These are phyloP conservation scores for Gnathonemus echidnorhynchus DNA, from an alignment of 2,113 vertebrate genomes.

Conservation along the genomic window DNA sequence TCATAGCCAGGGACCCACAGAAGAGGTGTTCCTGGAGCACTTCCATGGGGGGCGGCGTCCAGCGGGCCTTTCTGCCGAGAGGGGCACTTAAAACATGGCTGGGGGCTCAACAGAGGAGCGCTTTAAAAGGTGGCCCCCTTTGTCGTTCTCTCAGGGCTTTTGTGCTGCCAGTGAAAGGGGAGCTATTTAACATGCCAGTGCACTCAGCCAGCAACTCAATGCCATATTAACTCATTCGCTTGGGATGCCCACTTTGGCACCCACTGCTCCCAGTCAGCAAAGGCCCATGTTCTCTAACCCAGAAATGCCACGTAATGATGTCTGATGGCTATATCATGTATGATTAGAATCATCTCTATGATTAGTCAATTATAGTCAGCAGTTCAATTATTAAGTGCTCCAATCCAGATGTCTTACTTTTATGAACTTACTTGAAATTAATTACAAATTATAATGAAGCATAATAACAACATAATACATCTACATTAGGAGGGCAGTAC, in stretches of 20 bases:
- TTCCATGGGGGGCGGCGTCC: conserved; percentile 19
- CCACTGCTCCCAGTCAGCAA: not conserved
- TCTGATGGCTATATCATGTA: not conserved
- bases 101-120: conserved; percentile 22
- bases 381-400: not conserved
- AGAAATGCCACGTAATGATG: not conserved
- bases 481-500: not conserved
- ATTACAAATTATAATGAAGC: not conserved
- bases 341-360: not conserved
- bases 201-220: conserved; percentile 9
- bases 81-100: conserved; percentile 29
- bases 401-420: not conserved
- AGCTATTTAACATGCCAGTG: conserved; percentile 30
- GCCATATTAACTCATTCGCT: conserved; percentile 26
- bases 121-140: conserved; percentile 23
- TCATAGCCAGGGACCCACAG: conserved; percentile 18
- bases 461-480: not conserved
- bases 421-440: not conserved
- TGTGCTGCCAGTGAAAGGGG: conserved; percentile 21
- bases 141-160: conserved; percentile 15
- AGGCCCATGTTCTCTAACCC: not conserved
- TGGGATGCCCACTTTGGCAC: not conserved
- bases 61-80: conserved; percentile 10
- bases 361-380: not conserved
- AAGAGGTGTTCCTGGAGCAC: conserved; percentile 21